These are phyloP conservation scores for Micromesistius poutassou DNA, from an alignment of 2,797 vertebrate species.

Conservation along the genomic window DNA sequence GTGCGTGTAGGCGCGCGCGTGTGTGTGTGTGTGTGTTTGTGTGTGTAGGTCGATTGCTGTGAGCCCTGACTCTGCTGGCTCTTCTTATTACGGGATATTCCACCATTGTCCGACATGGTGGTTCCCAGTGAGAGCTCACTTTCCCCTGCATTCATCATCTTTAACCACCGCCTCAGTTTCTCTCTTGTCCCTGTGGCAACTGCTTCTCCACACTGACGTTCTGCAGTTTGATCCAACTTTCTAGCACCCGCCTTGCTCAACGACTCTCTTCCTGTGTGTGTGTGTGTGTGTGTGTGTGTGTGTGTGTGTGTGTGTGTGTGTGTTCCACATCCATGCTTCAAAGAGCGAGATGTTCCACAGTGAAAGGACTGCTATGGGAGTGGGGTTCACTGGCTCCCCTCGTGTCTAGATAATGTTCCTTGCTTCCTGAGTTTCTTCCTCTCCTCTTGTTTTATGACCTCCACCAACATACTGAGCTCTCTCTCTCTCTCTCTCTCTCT, in stretches of 20 bases:
- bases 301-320: slow-evolving; percentile 5
- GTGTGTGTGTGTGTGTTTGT: background rate
- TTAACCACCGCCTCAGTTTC: slow-evolving; percentile 43
- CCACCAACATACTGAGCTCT: background rate
- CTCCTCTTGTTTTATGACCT: background rate
- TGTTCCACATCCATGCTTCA: slow-evolving; percentile 25
- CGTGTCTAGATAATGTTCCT: background rate
- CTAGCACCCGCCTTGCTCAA: background rate
- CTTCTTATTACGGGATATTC: slow-evolving; percentile 37
- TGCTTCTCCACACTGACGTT: slow-evolving; percentile 21
- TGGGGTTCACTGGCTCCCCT: background rate
- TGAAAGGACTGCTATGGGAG: background rate
- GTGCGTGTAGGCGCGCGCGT: background rate
- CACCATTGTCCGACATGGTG: slow-evolving; percentile 49
- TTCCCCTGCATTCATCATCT: slow-evolving; percentile 49
- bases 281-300: slow-evolving; percentile 11
- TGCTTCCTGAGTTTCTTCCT: slow-evolving; percentile 6
- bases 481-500: background rate
- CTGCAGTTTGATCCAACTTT: too few relatives aligned
- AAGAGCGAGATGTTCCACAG: background rate
- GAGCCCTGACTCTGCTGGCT: slow-evolving; percentile 48
- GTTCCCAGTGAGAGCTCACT: slow-evolving; percentile 41
- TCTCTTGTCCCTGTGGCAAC: slow-evolving; percentile 34
- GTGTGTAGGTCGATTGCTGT: slow-evolving; percentile 20
- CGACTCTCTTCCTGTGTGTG: background rate